These are phyloP conservation scores for Eciton burchellii DNA, from an alignment of 1,140 invertebrate species.

Conservation along the genomic window DNA sequence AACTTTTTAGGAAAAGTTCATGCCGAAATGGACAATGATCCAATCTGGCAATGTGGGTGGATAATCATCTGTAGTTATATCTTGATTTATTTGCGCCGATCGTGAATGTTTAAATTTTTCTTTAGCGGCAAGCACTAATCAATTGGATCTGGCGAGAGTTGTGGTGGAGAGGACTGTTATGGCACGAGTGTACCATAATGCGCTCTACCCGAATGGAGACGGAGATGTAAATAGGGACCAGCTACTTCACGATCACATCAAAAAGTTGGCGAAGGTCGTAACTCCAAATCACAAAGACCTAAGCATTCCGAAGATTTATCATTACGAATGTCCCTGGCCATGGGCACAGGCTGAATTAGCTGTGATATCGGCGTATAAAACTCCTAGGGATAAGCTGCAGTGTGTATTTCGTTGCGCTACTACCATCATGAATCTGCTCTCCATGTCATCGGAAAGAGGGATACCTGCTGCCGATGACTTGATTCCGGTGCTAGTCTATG, in stretches of 20 bases:
- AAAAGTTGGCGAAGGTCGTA: slow-evolving; percentile 92
- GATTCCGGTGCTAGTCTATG: slow-evolving; percentile 98
- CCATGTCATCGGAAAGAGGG: slow-evolving; percentile 91
- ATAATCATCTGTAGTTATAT: slow-evolving; percentile 4
- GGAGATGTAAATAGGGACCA: slow-evolving; percentile 96
- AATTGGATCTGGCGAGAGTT: slow-evolving; percentile 89
- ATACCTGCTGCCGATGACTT: slow-evolving; percentile 99
- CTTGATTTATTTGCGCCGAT: neutral
- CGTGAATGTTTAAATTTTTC: neutral
- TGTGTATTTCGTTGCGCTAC: slow-evolving; percentile 94
- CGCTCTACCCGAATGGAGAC: slow-evolving; percentile 98
- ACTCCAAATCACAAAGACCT: slow-evolving; percentile 94
- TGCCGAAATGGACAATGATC: slow-evolving; percentile 89
- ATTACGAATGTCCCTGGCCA: slow-evolving; percentile 98
- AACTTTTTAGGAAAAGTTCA: slow-evolving; percentile 87
- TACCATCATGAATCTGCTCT: slow-evolving; percentile 97
- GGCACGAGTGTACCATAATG: slow-evolving; percentile 95
- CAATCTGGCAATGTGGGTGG: slow-evolving; percentile 89
- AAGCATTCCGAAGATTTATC: slow-evolving; percentile 92
- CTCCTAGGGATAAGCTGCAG: slow-evolving; percentile 96
- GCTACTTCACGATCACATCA: slow-evolving; percentile 95
- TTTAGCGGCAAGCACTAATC: slow-evolving; percentile 88
- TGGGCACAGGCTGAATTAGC: slow-evolving; percentile 97
- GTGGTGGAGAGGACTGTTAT: slow-evolving; percentile 94
- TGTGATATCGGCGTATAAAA: slow-evolving; percentile 97